Percentiles rank a stretch among this genome's conserved stretches.
Evolutionary conservation across 2,888 invertebrate genomes (phyloP).

Genomic region (Glaucopsyche alexis): DNA sequence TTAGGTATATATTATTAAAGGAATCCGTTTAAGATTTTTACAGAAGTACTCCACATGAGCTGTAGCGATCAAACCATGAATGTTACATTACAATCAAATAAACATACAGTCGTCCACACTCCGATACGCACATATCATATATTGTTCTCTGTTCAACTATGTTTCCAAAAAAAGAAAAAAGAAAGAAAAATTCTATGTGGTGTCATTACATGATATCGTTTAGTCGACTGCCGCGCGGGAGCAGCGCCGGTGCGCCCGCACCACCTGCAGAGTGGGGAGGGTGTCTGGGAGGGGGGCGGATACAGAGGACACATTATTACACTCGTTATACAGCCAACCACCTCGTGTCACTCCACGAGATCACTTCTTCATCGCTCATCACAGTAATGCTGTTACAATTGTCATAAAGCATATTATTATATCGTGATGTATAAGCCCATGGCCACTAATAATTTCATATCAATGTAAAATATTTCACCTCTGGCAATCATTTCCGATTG

Average conservation of each 20-base stretch:
- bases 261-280: slow-evolving; percentile 60
- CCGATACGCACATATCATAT: slow-evolving; percentile 78
- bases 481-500: not conserved
- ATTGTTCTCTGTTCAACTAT: slow-evolving; percentile 66
- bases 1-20: no score
- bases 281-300: slow-evolving; percentile 54
- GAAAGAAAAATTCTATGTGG: slow-evolving; percentile 69
- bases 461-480: not conserved
- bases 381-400: not conserved
- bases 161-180: slow-evolving; percentile 70
- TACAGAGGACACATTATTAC: slow-evolving; percentile 46
- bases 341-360: slow-evolving; percentile 5
- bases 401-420: not conserved
- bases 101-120: slow-evolving; percentile 75
- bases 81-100: slow-evolving; percentile 67
- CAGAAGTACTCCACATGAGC: not conserved
- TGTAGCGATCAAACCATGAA: slow-evolving; percentile 51
- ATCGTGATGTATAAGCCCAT: not conserved
- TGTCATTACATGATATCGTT: slow-evolving; percentile 71
- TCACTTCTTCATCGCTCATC: slow-evolving; percentile 2
- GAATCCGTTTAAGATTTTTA: not conserved
- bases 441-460: not conserved
- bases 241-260: slow-evolving; percentile 52
- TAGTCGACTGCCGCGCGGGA: slow-evolving; percentile 59
- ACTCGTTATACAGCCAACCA: slow-evolving; percentile 30